Evolutionary conservation across 2,113 vertebrate genomes (phyloP), one percentile per base, ranked within the genome.

Genomic region (Lipophrys pholis): DNA sequence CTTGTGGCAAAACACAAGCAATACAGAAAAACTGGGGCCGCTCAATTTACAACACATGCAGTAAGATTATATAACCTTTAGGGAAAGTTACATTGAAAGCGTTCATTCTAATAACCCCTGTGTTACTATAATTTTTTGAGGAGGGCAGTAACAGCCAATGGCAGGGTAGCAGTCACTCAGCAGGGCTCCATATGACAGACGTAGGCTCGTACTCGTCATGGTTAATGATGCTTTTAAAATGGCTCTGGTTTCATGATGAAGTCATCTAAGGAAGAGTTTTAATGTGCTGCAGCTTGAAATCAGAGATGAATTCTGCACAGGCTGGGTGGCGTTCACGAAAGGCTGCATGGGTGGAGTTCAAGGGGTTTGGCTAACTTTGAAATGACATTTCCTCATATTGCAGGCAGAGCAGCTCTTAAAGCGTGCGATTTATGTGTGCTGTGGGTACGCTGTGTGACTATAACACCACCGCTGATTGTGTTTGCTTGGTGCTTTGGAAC

Each of bases 281-380:
- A 92, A 93, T 92, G 85, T 74, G 85, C 65, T 92, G 78, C 91
- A 93, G 90, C 90, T 90, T 92, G 86, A 91, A 92, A 90, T 90
- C 58, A 87, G 74, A 86, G 88, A 92, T 87, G 84, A 70, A 87
- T 86, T 78, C 61, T 81, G 75, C 43, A 17, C 71, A 56, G 83
- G 74, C 79, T 74, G 79, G 73, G 85, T 69, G 79, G 86, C 69
- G 79, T 64, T 80, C 70, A 64, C 15, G 10, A 69, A 78, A 38
- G 53, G 49, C 78, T 75, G 58, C 62, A 84, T 65, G 81, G 82
- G 82, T 84, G 84, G 81, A 84, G 86, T 81, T 83, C 74, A 62
- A 70, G 81, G 69, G 84, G 73, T 83, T 87, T 83, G 84, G 86
- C 72, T 55, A 66, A 79, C 69, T 78, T 85, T 78, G 71, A 87